Percentiles rank a stretch among this genome's conserved stretches.
Conservation (phyloP, 2,113 vertebrate species). For the Pterocles burchelli region DNA sequence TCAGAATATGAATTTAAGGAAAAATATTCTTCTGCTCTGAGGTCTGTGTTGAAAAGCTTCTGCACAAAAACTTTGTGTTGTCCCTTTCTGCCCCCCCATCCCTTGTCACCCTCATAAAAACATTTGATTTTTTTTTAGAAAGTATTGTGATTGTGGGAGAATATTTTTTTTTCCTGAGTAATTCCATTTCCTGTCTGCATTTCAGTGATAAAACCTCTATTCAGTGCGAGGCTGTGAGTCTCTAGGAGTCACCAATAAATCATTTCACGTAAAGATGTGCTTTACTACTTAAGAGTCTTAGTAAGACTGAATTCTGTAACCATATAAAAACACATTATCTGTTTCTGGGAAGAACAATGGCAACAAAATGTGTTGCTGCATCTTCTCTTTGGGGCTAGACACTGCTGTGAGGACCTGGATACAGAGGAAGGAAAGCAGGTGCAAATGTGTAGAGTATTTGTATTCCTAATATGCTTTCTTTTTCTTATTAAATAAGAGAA, state of each 20-base stretch:
- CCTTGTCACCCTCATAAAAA: background rate
- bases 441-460: background rate
- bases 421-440: background rate
- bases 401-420: background rate
- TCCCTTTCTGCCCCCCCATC: too few species aligned
- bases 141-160: background rate
- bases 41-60: background rate
- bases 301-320: background rate
- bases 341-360: background rate
- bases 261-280: constrained; percentile 36
- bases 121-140: background rate
- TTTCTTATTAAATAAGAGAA: background rate
- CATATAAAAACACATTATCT: background rate
- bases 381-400: background rate
- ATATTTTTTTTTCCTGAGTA: background rate
- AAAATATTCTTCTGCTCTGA: background rate
- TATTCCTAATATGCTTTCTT: background rate
- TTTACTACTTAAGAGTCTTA: constrained; percentile 2
- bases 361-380: background rate
- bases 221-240: background rate
- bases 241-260: constrained; percentile 39
- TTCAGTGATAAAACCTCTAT: constrained; percentile 56
- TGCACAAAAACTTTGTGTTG: background rate
- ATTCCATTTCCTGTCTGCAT: constrained; percentile 42
- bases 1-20: background rate